phyloP scores from a whole-genome alignment of 2,888 invertebrate species.

The Diabrotica balteata region DNA sequence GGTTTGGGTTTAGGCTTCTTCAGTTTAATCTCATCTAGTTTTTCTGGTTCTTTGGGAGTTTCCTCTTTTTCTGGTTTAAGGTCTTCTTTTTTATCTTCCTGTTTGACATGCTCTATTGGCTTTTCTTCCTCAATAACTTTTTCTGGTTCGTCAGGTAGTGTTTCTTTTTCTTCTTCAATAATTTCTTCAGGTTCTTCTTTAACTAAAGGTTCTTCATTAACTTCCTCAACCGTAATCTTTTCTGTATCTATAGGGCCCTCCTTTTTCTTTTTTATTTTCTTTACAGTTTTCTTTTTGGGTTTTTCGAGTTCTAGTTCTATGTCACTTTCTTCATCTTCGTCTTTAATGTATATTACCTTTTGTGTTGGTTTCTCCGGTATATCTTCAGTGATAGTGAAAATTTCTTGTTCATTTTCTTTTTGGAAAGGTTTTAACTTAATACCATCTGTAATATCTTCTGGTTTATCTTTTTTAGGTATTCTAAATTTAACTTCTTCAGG shows the following conservation, averaged over 20 bases:
- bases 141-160: background rate
- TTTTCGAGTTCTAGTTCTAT: conserved; percentile 38
- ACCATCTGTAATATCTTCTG: conserved; percentile 51
- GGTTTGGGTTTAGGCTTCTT: conserved; percentile 67
- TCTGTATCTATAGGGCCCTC: conserved; percentile 35
- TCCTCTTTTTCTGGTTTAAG: conserved; percentile 16
- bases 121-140: background rate
- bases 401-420: conserved; percentile 43
- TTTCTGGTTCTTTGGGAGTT: conserved; percentile 27
- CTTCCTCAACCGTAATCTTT: conserved; percentile 25
- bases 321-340: conserved; percentile 45
- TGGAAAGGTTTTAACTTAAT: conserved; percentile 47
- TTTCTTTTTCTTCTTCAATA: conserved; percentile 8
- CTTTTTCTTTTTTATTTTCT: conserved; percentile 45
- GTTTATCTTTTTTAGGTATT: conserved; percentile 48
- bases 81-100: conserved; percentile 2
- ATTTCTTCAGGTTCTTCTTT: conserved; percentile 22
- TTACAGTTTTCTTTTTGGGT: conserved; percentile 55
- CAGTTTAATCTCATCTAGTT: conserved; percentile 65
- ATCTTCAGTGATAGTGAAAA: conserved; percentile 31
- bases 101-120: background rate
- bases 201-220: background rate
- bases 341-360: conserved; percentile 38
- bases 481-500: conserved; percentile 46
- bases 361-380: conserved; percentile 47